Base-by-base conservation (phyloP, 2,113 vertebrate genomes). In the Anolis sagrei region DNA sequence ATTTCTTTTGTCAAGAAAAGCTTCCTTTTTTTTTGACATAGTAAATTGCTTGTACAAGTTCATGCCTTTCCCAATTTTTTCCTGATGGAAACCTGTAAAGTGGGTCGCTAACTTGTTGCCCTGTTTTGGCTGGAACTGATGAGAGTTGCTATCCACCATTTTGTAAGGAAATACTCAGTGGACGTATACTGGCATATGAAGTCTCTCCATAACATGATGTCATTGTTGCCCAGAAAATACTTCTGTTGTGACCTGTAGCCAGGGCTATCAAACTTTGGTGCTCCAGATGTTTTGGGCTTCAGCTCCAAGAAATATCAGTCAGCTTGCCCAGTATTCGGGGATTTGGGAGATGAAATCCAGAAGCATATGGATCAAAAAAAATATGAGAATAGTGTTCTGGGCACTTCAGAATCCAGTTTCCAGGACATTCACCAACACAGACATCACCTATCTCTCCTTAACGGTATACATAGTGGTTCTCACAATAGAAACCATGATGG, bases 361-460 rank as follows among this genome's bases (percentile, higher is more conserved):
- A 68, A 68, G 29, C 27, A 68, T 27, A 25, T 27, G 64, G 25
- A 29, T 25, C 25, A n/a, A 5, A 25, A n/a, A 27, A 58, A 58
- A 58, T 58, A 58, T 58, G 54, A 58, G 13, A 58, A 58, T 16
- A 75, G 36, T 13, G 6, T 76, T 4, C n/a, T 54, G 29, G 51
- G 16, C 44, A 75, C 34, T 21, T 19, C 27, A 58, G 58, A 64
- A 62, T 39, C 36, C 8, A 73, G 72, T 19, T 81, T 72, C 21
- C 7, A 51, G 25, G 18, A 58, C 14, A 7, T n/a, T 74, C 29
- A 39, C 25, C 18, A 32, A 36, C 34, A 82, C 48, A 72, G 29
- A 58, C 61, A 68, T 36, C 10, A 36, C 5, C 13, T 23, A 89
- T 74, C 49, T 72, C 78, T 83, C 34, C 69, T 84, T 74, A 83